Percentiles rank a stretch among this genome's conserved stretches.
These are phyloP conservation scores for Megaceryle torquata DNA, from an alignment of 2,113 vertebrate genomes.

Conservation along the genomic window DNA sequence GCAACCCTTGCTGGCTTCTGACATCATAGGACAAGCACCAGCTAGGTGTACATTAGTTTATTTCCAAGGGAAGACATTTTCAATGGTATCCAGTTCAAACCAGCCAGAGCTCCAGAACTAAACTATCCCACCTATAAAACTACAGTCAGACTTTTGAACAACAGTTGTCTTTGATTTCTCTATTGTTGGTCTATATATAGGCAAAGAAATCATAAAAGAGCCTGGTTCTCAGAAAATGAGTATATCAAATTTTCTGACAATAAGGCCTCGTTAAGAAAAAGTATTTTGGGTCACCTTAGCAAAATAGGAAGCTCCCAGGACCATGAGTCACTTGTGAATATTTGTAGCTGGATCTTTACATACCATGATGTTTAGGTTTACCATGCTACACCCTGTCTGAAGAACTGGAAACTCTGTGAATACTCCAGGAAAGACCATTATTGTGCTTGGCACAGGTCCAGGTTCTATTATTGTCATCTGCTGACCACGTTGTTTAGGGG, in stretches of 20 bases:
- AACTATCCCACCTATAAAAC: background rate
- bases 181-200: background rate
- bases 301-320: background rate
- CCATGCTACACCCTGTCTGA: background rate
- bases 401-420: constrained; percentile 40
- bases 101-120: background rate
- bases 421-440: constrained; percentile 13
- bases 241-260: background rate
- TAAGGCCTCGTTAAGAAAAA: background rate
- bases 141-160: too few relatives aligned
- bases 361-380: background rate
- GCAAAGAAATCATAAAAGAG: background rate
- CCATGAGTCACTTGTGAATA: background rate
- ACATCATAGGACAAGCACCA: background rate
- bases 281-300: background rate
- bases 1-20: background rate
- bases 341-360: background rate
- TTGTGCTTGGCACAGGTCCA: constrained; percentile 24
- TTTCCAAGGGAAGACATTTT: background rate
- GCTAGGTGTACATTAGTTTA: background rate
- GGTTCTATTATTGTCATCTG: background rate
- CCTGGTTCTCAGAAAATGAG: background rate
- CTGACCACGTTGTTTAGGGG: background rate
- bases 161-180: background rate
- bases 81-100: background rate